These are phyloP conservation scores for Meliscaeva auricollis DNA, from an alignment of 2,888 invertebrate species.

Conservation along the genomic window DNA sequence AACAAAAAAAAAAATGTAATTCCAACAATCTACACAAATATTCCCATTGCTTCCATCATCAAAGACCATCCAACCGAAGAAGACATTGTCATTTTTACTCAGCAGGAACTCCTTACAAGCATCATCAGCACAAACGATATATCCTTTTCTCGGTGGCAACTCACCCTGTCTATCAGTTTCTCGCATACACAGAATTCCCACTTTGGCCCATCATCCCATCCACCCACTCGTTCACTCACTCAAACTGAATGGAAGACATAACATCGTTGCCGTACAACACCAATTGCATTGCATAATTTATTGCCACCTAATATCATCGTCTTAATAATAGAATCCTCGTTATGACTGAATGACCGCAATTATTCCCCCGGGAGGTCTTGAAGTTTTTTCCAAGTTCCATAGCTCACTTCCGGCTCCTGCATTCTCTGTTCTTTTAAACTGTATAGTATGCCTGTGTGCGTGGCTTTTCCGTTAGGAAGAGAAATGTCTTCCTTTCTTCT, in stretches of 20 bases:
- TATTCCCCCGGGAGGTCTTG: constrained; percentile 64
- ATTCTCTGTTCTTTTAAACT: constrained; percentile 5
- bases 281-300: constrained; percentile 75
- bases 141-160: constrained; percentile 35
- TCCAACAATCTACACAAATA: constrained; percentile 33
- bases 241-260: constrained; percentile 20
- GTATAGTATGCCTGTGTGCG: constrained; percentile 3
- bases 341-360: constrained; percentile 75
- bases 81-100: constrained; percentile 27
- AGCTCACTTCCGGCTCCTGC: background rate
- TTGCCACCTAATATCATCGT: constrained; percentile 71
- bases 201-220: constrained; percentile 1
- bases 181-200: too few species aligned
- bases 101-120: constrained; percentile 45
- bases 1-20: constrained; percentile 31
- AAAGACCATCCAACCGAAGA: constrained; percentile 4
- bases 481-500: constrained; percentile 25
- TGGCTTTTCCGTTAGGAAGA: constrained; percentile 6
- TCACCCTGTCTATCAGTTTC: constrained; percentile 5
- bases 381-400: background rate
- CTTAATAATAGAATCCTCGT: constrained; percentile 75
- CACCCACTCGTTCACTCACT: constrained; percentile 3
- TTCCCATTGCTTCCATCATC: constrained; percentile 21
- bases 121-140: constrained; percentile 43
- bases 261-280: constrained; percentile 34